A percentile compares a stretch with the other conserved stretches of the same genome.
phyloP scores from a whole-genome alignment of 1,140 invertebrate genomes.

The Listronotus oregonensis region DNA sequence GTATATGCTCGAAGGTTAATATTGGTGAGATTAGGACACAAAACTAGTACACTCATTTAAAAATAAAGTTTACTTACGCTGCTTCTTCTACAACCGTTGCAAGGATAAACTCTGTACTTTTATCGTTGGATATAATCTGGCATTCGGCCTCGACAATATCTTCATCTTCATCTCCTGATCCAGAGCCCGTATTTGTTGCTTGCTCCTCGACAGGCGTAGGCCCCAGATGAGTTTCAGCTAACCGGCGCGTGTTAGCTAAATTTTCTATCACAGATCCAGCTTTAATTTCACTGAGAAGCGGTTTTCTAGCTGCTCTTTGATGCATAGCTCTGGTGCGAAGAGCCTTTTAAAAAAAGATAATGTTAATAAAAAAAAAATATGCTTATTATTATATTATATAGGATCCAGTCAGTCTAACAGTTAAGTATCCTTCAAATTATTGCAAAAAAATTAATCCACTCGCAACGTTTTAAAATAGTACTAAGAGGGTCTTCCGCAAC shows the following conservation, averaged over 20 bases:
- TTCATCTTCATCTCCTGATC: constrained; percentile 83
- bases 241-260: constrained; percentile 76
- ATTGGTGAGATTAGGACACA: too few relatives aligned
- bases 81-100: constrained; percentile 82
- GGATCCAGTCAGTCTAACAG: too few relatives aligned
- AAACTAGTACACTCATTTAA: too few relatives aligned
- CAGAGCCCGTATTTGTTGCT: constrained; percentile 89
- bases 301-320: constrained; percentile 74
- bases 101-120: constrained; percentile 86
- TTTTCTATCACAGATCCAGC: constrained; percentile 88
- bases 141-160: constrained; percentile 70
- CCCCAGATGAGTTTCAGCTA: constrained; percentile 81
- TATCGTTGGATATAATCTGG: constrained; percentile 86
- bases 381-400: too few relatives aligned
- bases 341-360: too few relatives aligned
- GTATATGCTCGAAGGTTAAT: too few relatives aligned
- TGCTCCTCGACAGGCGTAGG: constrained; percentile 68
- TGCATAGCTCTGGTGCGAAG: constrained; percentile 84
- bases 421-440: too few relatives aligned
- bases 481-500: too few relatives aligned
- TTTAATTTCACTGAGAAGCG: constrained; percentile 71
- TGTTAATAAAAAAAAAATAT: constrained; percentile 30
- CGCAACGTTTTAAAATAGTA: too few relatives aligned
- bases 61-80: constrained; percentile 55
- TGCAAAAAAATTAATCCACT: too few relatives aligned